Base-by-base conservation (phyloP, 2,888 invertebrate species). In the Oxytorus armatus region DNA sequence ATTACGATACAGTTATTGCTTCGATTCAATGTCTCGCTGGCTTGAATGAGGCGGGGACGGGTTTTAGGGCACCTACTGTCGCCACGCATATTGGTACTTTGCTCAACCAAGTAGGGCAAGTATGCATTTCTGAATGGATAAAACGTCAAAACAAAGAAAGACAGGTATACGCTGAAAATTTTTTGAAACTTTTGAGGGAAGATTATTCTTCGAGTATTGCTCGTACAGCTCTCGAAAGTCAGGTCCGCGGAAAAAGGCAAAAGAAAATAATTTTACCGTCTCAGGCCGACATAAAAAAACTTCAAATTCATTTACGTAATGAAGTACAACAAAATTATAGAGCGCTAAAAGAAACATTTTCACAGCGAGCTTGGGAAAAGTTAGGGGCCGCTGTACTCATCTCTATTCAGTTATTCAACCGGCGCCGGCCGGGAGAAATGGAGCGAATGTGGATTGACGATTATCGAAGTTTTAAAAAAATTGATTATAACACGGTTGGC, bases 391-490 rank as follows among this genome's bases (percentile, higher is more conserved):
- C 42, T 0, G 21, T 44, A 5, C 51, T 84, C 14, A 29, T 51
- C 1, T 69, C 70, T 0, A 36, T 83, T 3, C 81, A 83, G 25
- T 51, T 83, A 8, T 86, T 85, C 51, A 86, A 86, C 57, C 69
- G 85, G 29, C 82, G 86, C 0, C 16, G 85, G 25, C 61, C 82
- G 5, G 84, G 85, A 4, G 85, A 85, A 65, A 77, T 78, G 0
- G 79, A 86, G 55, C n/a, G 80, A 18, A 53, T 57, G 1, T 18
- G 16, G 3, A 57, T 83, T 4, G 49, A 63, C n/a, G 83, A 84
- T 78, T 82, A 79, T 16, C 4, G 69, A 14, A 70, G 44, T 53
- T 14, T 61, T 14, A 18, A 73, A 72, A 55, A 53, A 23, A 66
- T 82, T 18, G 49, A 59, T n/a, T 39, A 79, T 44, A 59, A 29